A percentile compares a stretch with the other conserved stretches of the same genome.
phyloP scores from a whole-genome alignment of 92 coral and sea anemone species.

The Galaxea fascicularis region DNA sequence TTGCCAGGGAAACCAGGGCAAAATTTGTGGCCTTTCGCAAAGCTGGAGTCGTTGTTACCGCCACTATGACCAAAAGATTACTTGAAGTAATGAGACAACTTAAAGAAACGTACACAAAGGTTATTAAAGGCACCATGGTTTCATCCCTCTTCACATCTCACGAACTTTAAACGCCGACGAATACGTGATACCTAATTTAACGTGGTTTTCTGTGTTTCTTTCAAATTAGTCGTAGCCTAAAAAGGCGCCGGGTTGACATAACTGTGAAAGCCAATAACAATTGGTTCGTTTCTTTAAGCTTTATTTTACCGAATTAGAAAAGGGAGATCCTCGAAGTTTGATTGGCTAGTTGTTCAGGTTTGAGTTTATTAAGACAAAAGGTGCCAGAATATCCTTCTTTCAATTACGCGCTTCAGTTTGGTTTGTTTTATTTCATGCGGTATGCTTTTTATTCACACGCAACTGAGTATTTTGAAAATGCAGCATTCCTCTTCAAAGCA shows the following conservation, averaged over 20 bases:
- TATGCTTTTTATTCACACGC: too few species aligned
- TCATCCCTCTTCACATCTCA: neutral
- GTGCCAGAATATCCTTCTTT: neutral
- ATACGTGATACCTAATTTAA: neutral
- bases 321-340: neutral
- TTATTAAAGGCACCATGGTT: slow-evolving; percentile 30
- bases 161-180: neutral
- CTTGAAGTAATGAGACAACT: slow-evolving; percentile 50
- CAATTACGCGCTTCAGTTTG: neutral
- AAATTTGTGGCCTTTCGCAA: slow-evolving; percentile 55
- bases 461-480: too few species aligned
- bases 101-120: slow-evolving; percentile 24
- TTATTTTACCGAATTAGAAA: neutral
- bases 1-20: slow-evolving; percentile 55
- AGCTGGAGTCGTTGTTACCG: slow-evolving; percentile 56
- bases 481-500: too few species aligned
- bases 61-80: slow-evolving; percentile 44
- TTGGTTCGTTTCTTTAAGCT: neutral
- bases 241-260: neutral
- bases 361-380: neutral
- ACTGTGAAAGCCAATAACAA: neutral
- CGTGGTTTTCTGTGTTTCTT: neutral
- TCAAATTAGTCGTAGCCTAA: neutral
- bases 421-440: too few species aligned
- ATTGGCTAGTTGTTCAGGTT: neutral